Percentiles rank a stretch among this genome's conserved stretches.
Evolutionary conservation across 2,113 vertebrate species (phyloP).

Genomic region (Vulpes lagopus): DNA sequence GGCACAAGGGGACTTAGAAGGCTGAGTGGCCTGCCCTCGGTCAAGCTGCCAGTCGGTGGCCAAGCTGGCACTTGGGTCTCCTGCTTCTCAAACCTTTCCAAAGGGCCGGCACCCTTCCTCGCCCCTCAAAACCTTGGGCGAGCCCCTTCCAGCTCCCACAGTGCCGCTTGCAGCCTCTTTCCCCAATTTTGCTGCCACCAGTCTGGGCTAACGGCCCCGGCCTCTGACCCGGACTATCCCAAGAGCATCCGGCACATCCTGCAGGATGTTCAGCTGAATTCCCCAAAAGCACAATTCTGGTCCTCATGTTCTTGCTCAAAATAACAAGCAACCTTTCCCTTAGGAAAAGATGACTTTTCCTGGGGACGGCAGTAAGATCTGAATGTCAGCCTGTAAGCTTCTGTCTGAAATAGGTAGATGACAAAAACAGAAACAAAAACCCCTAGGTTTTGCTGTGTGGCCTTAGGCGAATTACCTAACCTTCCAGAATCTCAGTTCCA

Average conservation of each 20-base stretch:
- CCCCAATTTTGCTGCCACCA: neutral
- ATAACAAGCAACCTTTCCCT: neutral
- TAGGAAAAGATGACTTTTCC: neutral
- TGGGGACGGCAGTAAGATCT: neutral
- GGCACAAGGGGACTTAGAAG: neutral
- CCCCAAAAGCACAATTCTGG: slow-evolving; percentile 5
- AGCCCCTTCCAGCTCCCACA: neutral
- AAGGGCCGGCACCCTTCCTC: too few species aligned
- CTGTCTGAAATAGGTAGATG: neutral
- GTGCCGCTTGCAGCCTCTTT: neutral
- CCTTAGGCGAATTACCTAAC: neutral
- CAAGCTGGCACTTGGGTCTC: neutral
- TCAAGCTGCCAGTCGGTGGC: neutral
- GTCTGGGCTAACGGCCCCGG: neutral
- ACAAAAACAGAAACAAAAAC: too few species aligned
- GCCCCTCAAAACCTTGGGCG: neutral
- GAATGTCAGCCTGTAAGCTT: neutral
- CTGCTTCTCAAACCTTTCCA: too few species aligned
- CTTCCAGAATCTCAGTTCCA: neutral
- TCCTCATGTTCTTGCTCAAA: neutral
- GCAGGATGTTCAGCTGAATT: neutral
- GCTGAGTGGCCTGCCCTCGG: neutral
- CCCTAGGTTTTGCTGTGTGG: neutral
- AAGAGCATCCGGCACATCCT: neutral
- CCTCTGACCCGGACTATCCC: neutral